These are phyloP conservation scores for Lutjanus argentimaculatus DNA, from an alignment of 2,797 vertebrate species.

Conservation along the genomic window DNA sequence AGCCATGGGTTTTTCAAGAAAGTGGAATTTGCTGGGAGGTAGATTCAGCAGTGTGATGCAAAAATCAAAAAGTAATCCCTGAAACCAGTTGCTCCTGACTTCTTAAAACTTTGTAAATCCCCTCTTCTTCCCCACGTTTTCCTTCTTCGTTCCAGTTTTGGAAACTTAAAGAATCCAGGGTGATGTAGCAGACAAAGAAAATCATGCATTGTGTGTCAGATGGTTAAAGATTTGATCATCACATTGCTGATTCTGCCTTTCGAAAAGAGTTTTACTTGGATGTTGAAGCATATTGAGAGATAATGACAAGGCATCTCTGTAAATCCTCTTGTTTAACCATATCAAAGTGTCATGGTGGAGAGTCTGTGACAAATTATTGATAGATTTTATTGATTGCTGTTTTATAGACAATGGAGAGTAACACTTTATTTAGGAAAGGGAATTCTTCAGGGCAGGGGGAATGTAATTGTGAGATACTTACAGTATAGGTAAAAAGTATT, in stretches of 20 bases:
- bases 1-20: conserved; percentile 63
- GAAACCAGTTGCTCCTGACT: background rate
- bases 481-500: conserved; percentile 71
- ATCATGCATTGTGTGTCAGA: background rate
- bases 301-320: conserved; percentile 34
- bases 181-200: conserved; percentile 44
- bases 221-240: background rate
- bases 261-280: conserved; percentile 10
- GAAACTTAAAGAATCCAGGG: background rate
- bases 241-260: conserved; percentile 47
- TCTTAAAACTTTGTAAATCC: background rate
- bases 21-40: conserved; percentile 10
- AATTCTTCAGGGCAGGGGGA: conserved; percentile 52
- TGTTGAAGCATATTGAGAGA: conserved; percentile 11
- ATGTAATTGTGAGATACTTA: conserved; percentile 64
- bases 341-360: conserved; percentile 64
- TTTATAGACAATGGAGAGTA: conserved; percentile 61
- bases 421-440: conserved; percentile 51
- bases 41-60: conserved; percentile 25
- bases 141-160: background rate
- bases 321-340: conserved; percentile 59
- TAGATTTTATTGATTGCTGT: conserved; percentile 59
- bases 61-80: background rate
- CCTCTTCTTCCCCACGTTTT: background rate
- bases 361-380: conserved; percentile 63